phyloP scores from a whole-genome alignment of 2,888 invertebrate genomes.

The Bimastos eiseni region DNA sequence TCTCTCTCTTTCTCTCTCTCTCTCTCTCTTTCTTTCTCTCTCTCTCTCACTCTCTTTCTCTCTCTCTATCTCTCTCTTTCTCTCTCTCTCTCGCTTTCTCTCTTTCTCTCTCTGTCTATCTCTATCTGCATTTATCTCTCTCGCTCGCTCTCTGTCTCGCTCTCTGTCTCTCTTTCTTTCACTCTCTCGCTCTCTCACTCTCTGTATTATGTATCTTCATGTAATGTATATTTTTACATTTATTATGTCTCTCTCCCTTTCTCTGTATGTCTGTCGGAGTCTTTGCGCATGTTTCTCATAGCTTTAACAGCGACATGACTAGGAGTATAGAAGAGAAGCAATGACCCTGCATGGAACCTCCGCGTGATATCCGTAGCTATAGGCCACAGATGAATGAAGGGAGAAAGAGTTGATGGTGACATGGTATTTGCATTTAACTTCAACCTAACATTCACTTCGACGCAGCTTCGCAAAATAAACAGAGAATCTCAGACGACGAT shows the following conservation, averaged over 20 bases:
- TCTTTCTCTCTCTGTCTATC: too few species aligned
- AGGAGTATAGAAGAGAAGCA: not conserved
- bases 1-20: not conserved
- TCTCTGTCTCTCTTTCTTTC: too few species aligned
- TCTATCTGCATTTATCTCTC: too few species aligned
- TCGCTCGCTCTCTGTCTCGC: too few species aligned
- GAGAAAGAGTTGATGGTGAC: not conserved
- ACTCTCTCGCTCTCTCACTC: too few species aligned
- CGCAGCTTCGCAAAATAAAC: not conserved
- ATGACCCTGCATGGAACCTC: too few species aligned
- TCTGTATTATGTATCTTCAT: too few species aligned
- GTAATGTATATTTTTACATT: not conserved
- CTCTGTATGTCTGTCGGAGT: not conserved
- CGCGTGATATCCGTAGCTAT: too few species aligned
- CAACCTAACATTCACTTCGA: not conserved
- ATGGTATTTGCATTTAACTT: conserved; percentile 13
- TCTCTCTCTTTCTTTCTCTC: not conserved
- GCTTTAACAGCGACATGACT: not conserved
- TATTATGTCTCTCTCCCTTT: not conserved
- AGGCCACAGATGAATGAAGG: not conserved
- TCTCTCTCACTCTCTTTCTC: not conserved
- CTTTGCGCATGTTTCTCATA: not conserved
- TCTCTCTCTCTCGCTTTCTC: too few species aligned
- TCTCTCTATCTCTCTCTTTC: not conserved
- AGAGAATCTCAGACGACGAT: not conserved